Evolutionary conservation across 2,888 invertebrate species (phyloP).

Genomic region (Congeria kusceri): DNA sequence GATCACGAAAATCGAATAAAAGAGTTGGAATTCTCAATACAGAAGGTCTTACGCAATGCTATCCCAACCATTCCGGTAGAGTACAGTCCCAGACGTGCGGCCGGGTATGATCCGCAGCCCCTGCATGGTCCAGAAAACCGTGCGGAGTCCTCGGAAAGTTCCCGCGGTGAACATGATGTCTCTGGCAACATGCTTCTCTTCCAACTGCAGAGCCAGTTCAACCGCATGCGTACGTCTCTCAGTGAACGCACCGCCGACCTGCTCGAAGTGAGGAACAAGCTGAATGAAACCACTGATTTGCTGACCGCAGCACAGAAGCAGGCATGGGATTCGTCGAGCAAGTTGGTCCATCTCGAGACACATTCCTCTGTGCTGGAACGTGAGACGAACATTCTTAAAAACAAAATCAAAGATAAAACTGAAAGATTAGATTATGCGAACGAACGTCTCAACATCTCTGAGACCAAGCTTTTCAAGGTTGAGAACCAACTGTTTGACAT

Average conservation of each 20-base stretch:
- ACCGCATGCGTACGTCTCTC: constrained; percentile 65
- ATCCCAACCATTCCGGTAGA: constrained; percentile 32
- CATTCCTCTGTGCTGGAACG: constrained; percentile 68
- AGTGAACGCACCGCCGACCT: constrained; percentile 67
- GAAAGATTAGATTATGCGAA: constrained; percentile 65
- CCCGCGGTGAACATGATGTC: constrained; percentile 12
- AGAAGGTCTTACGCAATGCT: constrained; percentile 65
- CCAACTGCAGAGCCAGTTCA: constrained; percentile 71
- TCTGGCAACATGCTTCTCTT: constrained; percentile 62
- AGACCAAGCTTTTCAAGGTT: constrained; percentile 52
- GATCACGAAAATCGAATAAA: constrained; percentile 70
- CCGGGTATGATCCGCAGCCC: background rate
- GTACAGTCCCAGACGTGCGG: constrained; percentile 5
- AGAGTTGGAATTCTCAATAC: constrained; percentile 69
- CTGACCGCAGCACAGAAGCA: constrained; percentile 71
- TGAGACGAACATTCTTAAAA: constrained; percentile 76
- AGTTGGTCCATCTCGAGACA: constrained; percentile 72
- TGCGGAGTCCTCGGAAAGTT: background rate
- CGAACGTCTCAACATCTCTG: constrained; percentile 62
- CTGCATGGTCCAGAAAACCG: constrained; percentile 5
- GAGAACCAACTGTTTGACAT: constrained; percentile 68
- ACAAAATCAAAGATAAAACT: constrained; percentile 74
- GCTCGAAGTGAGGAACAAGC: constrained; percentile 65
- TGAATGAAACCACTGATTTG: constrained; percentile 71
- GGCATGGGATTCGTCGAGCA: constrained; percentile 66